Percentiles rank a stretch among this genome's conserved stretches.
phyloP scores from a whole-genome alignment of 2,888 invertebrate genomes.

The Deroplatys truncata region DNA sequence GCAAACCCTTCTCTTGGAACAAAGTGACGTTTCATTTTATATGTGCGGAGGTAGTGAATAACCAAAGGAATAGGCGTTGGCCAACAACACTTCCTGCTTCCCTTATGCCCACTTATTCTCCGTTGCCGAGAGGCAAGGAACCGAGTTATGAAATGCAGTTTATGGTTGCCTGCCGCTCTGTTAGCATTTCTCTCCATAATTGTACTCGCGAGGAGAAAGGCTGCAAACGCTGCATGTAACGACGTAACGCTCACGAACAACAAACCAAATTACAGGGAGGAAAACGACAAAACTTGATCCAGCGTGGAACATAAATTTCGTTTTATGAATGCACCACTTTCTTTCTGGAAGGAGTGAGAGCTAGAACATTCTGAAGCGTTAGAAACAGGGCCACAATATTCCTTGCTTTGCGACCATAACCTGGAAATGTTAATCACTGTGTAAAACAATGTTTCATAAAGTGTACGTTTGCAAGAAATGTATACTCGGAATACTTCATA shows the following conservation, averaged over 20 bases:
- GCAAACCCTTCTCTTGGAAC: neutral
- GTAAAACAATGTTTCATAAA: too few relatives aligned
- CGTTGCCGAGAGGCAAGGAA: neutral
- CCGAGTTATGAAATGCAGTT: slow-evolving; percentile 7
- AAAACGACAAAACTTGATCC: neutral
- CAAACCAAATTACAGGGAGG: neutral
- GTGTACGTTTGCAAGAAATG: too few relatives aligned
- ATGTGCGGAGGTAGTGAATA: neutral
- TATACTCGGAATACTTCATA: too few relatives aligned
- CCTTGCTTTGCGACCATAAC: too few relatives aligned
- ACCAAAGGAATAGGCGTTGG: neutral
- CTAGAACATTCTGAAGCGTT: too few relatives aligned
- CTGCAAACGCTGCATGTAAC: neutral
- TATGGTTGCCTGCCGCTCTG: slow-evolving; percentile 1
- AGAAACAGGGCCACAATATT: too few relatives aligned
- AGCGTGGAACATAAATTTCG: neutral
- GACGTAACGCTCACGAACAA: neutral
- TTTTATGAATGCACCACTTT: neutral
- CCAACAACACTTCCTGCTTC: neutral
- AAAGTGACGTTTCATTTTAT: neutral
- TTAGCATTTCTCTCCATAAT: neutral
- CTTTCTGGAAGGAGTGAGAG: neutral
- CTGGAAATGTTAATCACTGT: too few relatives aligned
- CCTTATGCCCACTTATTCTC: neutral
- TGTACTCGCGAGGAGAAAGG: neutral